Evolutionary conservation across 1,140 invertebrate species (phyloP), one percentile per base, ranked within the genome.

Genomic region (Hestina assimilis): DNA sequence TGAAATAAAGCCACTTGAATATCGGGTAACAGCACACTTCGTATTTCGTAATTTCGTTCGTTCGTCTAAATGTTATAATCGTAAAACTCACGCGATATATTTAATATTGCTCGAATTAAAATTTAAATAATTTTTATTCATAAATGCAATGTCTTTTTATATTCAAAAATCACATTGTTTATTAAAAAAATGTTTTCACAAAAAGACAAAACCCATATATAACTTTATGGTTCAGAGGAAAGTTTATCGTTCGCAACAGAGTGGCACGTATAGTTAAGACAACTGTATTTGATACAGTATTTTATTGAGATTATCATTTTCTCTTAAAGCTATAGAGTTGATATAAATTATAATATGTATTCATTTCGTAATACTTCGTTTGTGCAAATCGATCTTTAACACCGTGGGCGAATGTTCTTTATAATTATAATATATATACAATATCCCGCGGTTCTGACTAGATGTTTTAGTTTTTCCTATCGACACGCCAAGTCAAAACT

Each of bases 281-380:
- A 54, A 77, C 83, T 77, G 83, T 83, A 86, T 86, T 77, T 75
- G 7, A 86, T 86, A 86, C 81, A 81, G 79, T 69, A 58, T 71
- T 69, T 31, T 31, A 11, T 33, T 38, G 79, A 75, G 75, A 81
- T 74, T 69, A 47, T 64, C 69, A 4, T 57, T n/a, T n/a, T 73
- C 66, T 64, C 79, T 84, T 87, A 87, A 87, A 81, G 78, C 81
- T 87, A 79, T 72, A 74, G 59, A 64, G 66, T 77, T 78, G 81
- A 83, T 84, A 81, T 81, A 81, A 79, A 73, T 79, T 80, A 79
- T 70, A 71, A 66, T 67, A 72, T 83, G 78, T 81, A 83, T 81
- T 72, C n/a, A n/a, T n/a, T 55, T 78, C 73, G 12, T 79, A 86
- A 86, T 86, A 86, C 75, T 78, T 74, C 40, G 48, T 74, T 83